A percentile compares a stretch with the other conserved stretches of the same genome.
These are phyloP conservation scores for Bathynomus jamesi DNA, from an alignment of 1,140 invertebrate species.

Conservation along the genomic window DNA sequence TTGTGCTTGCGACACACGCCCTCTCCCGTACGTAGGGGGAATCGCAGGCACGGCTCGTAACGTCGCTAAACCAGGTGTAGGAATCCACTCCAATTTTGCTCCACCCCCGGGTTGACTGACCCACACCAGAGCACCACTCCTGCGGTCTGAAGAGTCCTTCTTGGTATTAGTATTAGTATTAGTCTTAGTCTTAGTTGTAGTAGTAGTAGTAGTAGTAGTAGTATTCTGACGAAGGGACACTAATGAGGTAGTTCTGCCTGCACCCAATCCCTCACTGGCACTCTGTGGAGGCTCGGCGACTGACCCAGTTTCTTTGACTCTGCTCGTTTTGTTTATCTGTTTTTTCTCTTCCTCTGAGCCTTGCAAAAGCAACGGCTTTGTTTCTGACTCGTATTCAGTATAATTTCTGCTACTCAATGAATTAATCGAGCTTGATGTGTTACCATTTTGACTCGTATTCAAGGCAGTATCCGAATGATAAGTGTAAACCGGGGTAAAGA, in stretches of 20 bases:
- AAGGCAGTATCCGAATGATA: too few relatives aligned
- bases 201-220: background rate
- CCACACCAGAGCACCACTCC: constrained; percentile 28
- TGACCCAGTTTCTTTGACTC: background rate
- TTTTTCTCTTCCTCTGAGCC: background rate
- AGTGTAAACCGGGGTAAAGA: background rate
- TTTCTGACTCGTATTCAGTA: background rate
- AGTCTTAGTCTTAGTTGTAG: background rate
- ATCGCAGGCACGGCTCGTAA: constrained; percentile 24
- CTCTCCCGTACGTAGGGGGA: constrained; percentile 7
- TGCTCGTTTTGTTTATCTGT: background rate
- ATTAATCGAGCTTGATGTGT: background rate
- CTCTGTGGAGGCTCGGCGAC: background rate
- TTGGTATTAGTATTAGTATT: background rate
- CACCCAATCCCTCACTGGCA: background rate
- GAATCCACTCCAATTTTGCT: constrained; percentile 35
- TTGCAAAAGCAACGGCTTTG: background rate
- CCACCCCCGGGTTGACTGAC: constrained; percentile 35
- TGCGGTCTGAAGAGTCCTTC: background rate
- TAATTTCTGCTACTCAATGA: background rate
- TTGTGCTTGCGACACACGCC: background rate
- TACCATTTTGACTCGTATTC: background rate
- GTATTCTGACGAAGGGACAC: background rate
- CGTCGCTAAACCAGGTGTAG: constrained; percentile 28
- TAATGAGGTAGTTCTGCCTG: background rate